Percentiles rank a stretch among this genome's conserved stretches.
Evolutionary conservation across 2,797 vertebrate genomes (phyloP).

Genomic region (Pseudochromis fuscus): DNA sequence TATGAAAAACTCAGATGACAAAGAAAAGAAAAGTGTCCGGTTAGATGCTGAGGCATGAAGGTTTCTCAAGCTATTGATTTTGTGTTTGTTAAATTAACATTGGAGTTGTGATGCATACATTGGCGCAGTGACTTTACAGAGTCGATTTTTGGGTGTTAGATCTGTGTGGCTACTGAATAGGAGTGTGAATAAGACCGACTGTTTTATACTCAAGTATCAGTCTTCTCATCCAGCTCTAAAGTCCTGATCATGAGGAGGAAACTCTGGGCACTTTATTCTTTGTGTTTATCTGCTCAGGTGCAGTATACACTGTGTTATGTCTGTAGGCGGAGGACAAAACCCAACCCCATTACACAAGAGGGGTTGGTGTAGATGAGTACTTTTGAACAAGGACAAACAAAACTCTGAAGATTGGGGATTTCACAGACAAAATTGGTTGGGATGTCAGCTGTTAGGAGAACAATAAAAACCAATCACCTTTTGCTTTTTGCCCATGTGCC

Average conservation of each 20-base stretch:
- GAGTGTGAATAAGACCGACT: neutral
- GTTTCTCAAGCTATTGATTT: conserved; percentile 21
- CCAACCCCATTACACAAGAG: neutral
- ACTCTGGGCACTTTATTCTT: neutral
- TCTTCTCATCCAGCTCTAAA: neutral
- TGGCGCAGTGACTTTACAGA: neutral
- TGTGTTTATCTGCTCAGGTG: neutral
- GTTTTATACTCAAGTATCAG: neutral
- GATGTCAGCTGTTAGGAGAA: conserved; percentile 53
- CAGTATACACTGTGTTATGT: conserved; percentile 9
- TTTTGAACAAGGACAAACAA: conserved; percentile 39
- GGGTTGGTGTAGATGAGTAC: conserved; percentile 27
- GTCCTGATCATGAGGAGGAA: neutral
- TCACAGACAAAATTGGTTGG: conserved; percentile 52
- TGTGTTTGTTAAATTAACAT: conserved; percentile 19
- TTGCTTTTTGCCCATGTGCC: conserved; percentile 38
- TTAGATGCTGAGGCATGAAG: conserved; percentile 2
- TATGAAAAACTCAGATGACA: conserved; percentile 33
- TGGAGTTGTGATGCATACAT: neutral
- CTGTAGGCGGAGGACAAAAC: conserved; percentile 11
- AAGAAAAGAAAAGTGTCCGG: conserved; percentile 34
- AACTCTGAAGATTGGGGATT: conserved; percentile 54
- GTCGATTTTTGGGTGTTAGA: neutral
- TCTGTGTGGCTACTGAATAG: neutral
- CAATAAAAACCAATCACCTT: conserved; percentile 65